phyloP scores from a whole-genome alignment of 2,113 vertebrate genomes.

The Sebastes fasciatus region DNA sequence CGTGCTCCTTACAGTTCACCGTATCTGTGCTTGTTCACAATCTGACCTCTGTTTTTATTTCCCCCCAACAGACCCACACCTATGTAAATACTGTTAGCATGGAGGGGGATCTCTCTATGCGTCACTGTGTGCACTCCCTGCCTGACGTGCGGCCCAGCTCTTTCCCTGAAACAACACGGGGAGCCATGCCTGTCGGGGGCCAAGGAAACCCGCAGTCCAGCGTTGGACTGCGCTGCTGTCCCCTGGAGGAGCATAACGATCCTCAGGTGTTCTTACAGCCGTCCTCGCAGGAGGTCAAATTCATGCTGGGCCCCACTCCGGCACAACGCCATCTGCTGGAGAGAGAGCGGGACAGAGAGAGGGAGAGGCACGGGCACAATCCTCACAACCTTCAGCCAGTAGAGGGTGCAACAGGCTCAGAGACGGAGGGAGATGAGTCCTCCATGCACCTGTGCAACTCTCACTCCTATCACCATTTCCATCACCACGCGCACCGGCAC shows the following conservation, averaged over 20 bases:
- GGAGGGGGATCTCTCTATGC: conserved; percentile 90
- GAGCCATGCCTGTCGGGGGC: conserved; percentile 72
- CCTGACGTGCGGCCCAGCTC: conserved; percentile 89
- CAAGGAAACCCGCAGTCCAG: conserved; percentile 77
- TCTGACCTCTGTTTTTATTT: conserved; percentile 12
- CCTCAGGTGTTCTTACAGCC: conserved; percentile 95
- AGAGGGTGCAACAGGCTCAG: conserved; percentile 83
- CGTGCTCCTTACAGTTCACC: neutral
- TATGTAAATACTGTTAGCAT: conserved; percentile 95
- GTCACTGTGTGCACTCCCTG: conserved; percentile 92
- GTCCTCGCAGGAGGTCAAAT: conserved; percentile 92
- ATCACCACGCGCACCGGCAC: conserved; percentile 85
- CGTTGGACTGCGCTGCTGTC: conserved; percentile 83
- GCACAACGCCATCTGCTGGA: conserved; percentile 88
- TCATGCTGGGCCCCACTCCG: conserved; percentile 91
- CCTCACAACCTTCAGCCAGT: conserved; percentile 78
- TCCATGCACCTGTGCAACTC: conserved; percentile 83
- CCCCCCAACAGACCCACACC: conserved; percentile 90
- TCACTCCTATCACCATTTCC: conserved; percentile 85
- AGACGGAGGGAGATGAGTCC: conserved; percentile 85
- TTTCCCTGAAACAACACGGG: conserved; percentile 84
- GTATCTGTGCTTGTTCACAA: neutral
- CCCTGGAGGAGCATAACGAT: conserved; percentile 88
- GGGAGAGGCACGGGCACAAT: conserved; percentile 78
- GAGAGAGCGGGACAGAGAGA: conserved; percentile 81